Base-by-base conservation (phyloP, 2,888 invertebrate species). In the Tetragnatha montana region DNA sequence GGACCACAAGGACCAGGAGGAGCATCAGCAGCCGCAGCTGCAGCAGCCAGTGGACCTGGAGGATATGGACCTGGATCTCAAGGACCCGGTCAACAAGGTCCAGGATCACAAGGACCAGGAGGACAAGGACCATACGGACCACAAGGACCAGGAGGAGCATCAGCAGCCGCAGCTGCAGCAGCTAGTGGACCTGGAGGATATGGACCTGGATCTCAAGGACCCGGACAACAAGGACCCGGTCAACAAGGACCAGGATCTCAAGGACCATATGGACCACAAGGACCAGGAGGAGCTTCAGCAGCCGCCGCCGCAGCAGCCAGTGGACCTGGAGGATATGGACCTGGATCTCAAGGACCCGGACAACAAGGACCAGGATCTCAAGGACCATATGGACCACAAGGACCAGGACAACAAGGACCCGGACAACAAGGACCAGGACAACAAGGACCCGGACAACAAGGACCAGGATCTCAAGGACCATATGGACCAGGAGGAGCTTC, bases 21-120 rank as follows among this genome's bases (percentile, higher is more conserved):
- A n/a, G 70, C 81, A 4, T 35, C 81, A 8, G 71, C 81, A 17
- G 81, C 69, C 17, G 71, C 47, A 19, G 81, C 50, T 8, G 85
- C 69, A 8, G 14, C 21, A 21, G 73, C 60, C 10, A 17, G 81
- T 14, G 73, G 81, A 19, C 35, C 19, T 3, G 70, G 71, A 49
- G 71, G 81, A 50, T 47, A 71, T 35, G 81, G 70, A 35, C 50
- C 22, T 21, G 79, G 60, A 10, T 12, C 35, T 47, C 22, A 47
- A 47, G 69, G 70, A 0, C 21, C 21, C 17, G 69, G 70, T 22
- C 10, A 6, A 70, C 69, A 69, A 35, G 69, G 69, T 21, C 19
- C 68, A 19, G 70, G 69, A 17, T 69, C 47, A 8, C 47, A 19
- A 8, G 81, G n/a, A 35, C 60, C 70, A 17, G 81, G 81, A 17